Evolutionary conservation across 2,888 invertebrate genomes (phyloP).

Genomic region (Lamellibrachia columna): DNA sequence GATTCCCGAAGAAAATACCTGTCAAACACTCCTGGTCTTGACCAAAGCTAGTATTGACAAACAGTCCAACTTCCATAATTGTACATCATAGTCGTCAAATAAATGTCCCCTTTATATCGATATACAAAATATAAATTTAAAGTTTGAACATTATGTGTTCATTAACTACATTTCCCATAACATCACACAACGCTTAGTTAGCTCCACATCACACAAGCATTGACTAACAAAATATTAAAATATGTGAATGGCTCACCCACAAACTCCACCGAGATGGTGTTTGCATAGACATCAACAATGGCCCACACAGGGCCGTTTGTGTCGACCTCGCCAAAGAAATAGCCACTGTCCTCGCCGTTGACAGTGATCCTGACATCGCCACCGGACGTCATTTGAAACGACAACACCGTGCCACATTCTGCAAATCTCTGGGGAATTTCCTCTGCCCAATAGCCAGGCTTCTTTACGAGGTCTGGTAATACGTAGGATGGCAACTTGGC

Average conservation of each 20-base stretch:
- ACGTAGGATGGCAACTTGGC: slow-evolving; percentile 58
- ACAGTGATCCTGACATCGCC: slow-evolving; percentile 64
- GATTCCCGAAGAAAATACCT: no score
- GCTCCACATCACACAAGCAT: no score
- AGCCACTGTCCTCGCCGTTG: slow-evolving; percentile 62
- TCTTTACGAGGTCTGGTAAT: slow-evolving; percentile 56
- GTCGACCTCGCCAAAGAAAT: slow-evolving; percentile 57
- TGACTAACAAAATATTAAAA: no score
- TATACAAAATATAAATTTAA: no score
- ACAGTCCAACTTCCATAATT: no score
- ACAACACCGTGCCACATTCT: slow-evolving; percentile 52
- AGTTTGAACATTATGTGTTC: no score
- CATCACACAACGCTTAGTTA: no score
- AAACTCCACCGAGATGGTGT: slow-evolving; percentile 58
- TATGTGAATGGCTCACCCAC: slow-evolving; percentile 69
- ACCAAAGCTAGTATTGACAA: no score
- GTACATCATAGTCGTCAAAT: no score
- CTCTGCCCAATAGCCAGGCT: slow-evolving; percentile 61
- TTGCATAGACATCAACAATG: slow-evolving; percentile 64
- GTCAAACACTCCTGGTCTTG: no score
- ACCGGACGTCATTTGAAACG: slow-evolving; percentile 54
- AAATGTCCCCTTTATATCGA: no score
- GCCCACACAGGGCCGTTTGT: slow-evolving; percentile 57
- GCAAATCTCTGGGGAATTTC: slow-evolving; percentile 55
- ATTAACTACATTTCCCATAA: no score